Conservation (phyloP, 2,113 vertebrate species). For the Anolis carolinensis region DNA sequence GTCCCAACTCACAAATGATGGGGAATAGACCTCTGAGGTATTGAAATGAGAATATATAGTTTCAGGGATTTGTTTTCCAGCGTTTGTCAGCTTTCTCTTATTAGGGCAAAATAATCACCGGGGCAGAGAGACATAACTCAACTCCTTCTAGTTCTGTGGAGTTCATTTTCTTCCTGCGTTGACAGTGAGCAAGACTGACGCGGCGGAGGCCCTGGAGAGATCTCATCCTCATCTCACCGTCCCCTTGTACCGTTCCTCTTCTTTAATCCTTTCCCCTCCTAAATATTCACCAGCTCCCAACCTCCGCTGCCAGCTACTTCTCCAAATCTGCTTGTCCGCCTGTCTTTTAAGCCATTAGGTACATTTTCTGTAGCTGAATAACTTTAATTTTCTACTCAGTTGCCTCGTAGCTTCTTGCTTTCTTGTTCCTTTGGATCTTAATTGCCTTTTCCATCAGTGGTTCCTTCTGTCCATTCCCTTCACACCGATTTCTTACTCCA, state of each 20-base stretch:
- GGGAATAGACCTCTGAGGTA: too few species aligned
- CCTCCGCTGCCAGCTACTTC: accelerated
- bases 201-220: background rate
- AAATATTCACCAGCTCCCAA: background rate
- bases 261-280: background rate
- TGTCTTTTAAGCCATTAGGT: constrained; percentile 27
- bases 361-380: constrained; percentile 68
- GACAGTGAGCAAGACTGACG: background rate
- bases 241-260: background rate
- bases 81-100: background rate
- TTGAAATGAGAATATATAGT: too few species aligned
- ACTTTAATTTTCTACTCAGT: constrained; percentile 74
- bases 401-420: constrained; percentile 56
- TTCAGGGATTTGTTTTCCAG: too few species aligned
- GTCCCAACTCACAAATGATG: too few species aligned
- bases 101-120: background rate
- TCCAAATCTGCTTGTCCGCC: background rate
- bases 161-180: background rate
- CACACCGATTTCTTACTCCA: accelerated
- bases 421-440: constrained; percentile 52
- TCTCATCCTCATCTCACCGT: accelerated
- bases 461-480: background rate
- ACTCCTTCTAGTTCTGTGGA: background rate
- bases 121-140: background rate
- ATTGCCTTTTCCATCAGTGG: constrained; percentile 46